Conservation (phyloP, 2,888 invertebrate species). For the Crocallis elinguaria region DNA sequence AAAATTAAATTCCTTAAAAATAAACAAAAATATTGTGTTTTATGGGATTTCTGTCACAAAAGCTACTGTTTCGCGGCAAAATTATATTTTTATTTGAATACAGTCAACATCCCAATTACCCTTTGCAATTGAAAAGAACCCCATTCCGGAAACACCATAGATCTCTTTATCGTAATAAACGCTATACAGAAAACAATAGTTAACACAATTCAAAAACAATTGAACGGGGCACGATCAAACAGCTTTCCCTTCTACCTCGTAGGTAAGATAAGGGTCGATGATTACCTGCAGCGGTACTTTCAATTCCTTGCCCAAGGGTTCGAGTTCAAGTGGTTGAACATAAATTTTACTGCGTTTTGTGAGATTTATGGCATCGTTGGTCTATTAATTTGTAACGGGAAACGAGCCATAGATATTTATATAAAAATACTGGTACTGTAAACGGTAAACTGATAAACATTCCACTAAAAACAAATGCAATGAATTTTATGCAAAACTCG, state of each 20-base stretch:
- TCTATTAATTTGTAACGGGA: conserved; percentile 47
- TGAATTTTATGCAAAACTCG: neutral
- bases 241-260: conserved; percentile 28
- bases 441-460: neutral
- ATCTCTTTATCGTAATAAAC: conserved; percentile 13
- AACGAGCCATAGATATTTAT: conserved; percentile 14
- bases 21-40: too few relatives aligned
- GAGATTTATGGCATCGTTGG: conserved; percentile 53
- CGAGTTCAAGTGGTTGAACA: conserved; percentile 40
- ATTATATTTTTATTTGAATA: too few relatives aligned
- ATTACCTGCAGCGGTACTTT: conserved; percentile 47
- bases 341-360: conserved; percentile 52
- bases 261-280: conserved; percentile 36
- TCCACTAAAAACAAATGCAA: neutral
- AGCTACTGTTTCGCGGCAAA: too few relatives aligned
- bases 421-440: conserved; percentile 3
- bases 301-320: conserved; percentile 42
- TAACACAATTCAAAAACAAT: conserved; percentile 29
- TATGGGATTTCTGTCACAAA: too few relatives aligned
- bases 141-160: conserved; percentile 6
- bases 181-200: conserved; percentile 20
- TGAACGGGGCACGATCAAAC: conserved; percentile 28
- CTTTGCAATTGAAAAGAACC: conserved; percentile 9
- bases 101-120: too few relatives aligned
- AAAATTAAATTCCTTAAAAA: too few relatives aligned